Base-by-base conservation (phyloP, 37 sponge, comb jelly and placozoan genomes). In the Oscarella lobularis region DNA sequence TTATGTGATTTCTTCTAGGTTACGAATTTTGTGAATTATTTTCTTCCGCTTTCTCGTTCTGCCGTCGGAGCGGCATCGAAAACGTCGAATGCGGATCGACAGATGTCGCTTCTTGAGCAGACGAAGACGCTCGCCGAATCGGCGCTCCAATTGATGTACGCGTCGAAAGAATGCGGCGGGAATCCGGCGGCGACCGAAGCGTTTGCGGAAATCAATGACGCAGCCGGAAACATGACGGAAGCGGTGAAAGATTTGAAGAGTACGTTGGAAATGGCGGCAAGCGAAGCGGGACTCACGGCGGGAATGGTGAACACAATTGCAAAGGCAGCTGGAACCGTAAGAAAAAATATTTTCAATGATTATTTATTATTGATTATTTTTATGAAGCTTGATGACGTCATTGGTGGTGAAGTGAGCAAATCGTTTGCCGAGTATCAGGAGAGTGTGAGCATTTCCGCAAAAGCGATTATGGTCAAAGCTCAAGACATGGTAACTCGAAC, bases 51-150 rank as follows among this genome's bases (percentile, higher is more conserved):
- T 14, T 81, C 90, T 1, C 80, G 77, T 27, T 86, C 90, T 4
- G 90, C 93, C 66, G 85, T 96, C 74, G 98, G 98, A 0, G 85
- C 88, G 4, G 93, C 93, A 38, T 89, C 90, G 1, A 83, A 81
- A 77, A 89, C 89, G 9, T 73, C 72, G 33, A 76, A 75, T 38
- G 78, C 80, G 36, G 81, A 86, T 67, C 70, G 82, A 74, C 90
- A 93, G 74, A 82, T 40, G 27, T 67, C 39, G 2, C 75, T 89
- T 2, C 78, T 93, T 6, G 85, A 89, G 60, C 80, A 93, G 69
- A 81, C 87, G 14, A 93, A 93, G 81, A 93, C 95, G 31, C 80
- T 93, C 30, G 81, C 87, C n/a, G 95, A 90, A 66, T 75, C 83
- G 31, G 85, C 81, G 3, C 77, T 89, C 40, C 83, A 90, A 78